phyloP scores from a whole-genome alignment of 2,888 invertebrate genomes.

The Laspeyria flexula region DNA sequence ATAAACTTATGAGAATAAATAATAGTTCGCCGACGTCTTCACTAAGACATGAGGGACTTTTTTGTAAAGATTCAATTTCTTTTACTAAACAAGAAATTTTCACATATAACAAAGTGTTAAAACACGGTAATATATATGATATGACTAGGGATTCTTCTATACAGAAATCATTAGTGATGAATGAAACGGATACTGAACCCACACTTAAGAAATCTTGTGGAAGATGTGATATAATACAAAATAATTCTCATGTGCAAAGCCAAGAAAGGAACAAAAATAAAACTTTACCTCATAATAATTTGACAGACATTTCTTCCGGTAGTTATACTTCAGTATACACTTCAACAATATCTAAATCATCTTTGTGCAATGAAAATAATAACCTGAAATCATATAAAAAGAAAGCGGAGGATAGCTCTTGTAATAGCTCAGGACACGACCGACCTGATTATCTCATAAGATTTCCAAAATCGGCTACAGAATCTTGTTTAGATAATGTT shows the following conservation, averaged over 20 bases:
- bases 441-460: conserved; percentile 31
- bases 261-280: conserved; percentile 12
- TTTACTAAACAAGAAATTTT: background rate
- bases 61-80: background rate
- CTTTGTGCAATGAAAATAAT: conserved; percentile 15
- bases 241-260: conserved; percentile 12
- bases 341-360: conserved; percentile 15
- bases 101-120: background rate
- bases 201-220: background rate
- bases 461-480: conserved; percentile 30
- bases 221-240: conserved; percentile 4
- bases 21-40: background rate
- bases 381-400: conserved; percentile 9
- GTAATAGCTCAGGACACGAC: conserved; percentile 34
- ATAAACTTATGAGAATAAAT: conserved; percentile 4
- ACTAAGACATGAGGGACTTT: background rate
- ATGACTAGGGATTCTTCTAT: background rate
- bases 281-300: conserved; percentile 15
- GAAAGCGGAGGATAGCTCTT: conserved; percentile 30
- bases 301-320: conserved; percentile 7
- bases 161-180: background rate
- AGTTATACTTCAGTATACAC: conserved; percentile 22
- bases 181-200: conserved; percentile 5
- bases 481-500: conserved; percentile 33
- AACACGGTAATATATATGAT: background rate